Conservation (phyloP, 2,888 invertebrate genomes). For the Invenusta paracnida region DNA sequence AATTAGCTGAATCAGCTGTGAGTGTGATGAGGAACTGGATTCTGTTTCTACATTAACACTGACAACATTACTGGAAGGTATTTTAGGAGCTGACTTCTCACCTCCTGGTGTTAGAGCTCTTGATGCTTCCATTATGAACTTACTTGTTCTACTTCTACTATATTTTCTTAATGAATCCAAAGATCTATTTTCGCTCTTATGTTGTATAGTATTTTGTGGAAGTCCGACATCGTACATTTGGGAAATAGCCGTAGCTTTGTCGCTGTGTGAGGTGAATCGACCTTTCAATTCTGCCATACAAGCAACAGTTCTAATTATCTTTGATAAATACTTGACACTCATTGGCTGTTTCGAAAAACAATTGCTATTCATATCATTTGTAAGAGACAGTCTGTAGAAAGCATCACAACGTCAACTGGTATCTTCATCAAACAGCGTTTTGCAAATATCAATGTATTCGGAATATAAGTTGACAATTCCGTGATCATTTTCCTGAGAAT, state of each 20-base stretch:
- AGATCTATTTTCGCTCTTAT: not conserved
- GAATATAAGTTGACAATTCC: conserved; percentile 7
- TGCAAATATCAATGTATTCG: not conserved
- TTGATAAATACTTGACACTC: not conserved
- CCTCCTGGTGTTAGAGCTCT: not conserved
- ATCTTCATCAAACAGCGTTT: conserved; percentile 18
- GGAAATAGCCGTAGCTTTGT: not conserved
- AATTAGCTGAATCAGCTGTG: too few relatives aligned
- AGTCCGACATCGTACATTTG: not conserved
- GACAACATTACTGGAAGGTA: not conserved
- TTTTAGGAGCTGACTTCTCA: not conserved
- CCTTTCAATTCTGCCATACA: not conserved
- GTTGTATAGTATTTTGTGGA: not conserved
- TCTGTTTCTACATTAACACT: not conserved
- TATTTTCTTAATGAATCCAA: not conserved
- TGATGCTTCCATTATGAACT: not conserved
- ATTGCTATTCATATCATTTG: not conserved
- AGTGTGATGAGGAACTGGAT: too few relatives aligned
- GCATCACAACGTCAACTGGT: not conserved
- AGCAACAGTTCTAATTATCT: conserved; percentile 13
- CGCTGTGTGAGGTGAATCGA: not conserved
- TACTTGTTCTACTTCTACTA: not conserved
- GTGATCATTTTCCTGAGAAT: conserved; percentile 2
- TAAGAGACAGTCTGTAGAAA: not conserved
- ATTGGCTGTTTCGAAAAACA: conserved; percentile 7